Evolutionary conservation across 2,888 invertebrate genomes (phyloP), one percentile per base, ranked within the genome.

Genomic region (Acrobasis suavella): DNA sequence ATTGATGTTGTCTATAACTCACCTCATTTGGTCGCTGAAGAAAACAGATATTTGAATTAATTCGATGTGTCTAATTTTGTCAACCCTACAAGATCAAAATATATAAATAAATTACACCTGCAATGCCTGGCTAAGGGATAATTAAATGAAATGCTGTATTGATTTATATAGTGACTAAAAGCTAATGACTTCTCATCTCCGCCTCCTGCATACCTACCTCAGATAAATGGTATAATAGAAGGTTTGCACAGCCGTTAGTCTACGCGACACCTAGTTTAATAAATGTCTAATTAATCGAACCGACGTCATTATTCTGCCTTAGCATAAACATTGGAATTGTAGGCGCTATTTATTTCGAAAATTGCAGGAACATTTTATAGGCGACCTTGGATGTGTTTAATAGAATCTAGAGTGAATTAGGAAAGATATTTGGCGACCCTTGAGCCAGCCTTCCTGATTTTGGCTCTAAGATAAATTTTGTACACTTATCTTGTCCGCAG

Each of bases 231-330:
- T 16, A 56, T 42, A 58, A 58, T 58, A 22, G 32, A 9, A 37
- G 22, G 58, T 12, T 58, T 58, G 38, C 58, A 50, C n/a, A 56
- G 56, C 22, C 46, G 58, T 50, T 50, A 51, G 50, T 60, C 60
- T 51, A 12, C 6, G 60, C 14, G 39, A 60, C 51, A 60, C 50
- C 50, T 51, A 51, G 38, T 15, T 9, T 15, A 51, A 60, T 60
- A 60, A 60, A 51, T 60, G 60, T 60, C 60, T 60, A 38, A 60
- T 60, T 60, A 60, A 60, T 51, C 37, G 60, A 51, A 17, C 50
- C 12, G n/a, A 51, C 51, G 42, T 39, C 37, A 42, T 39, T 50
- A 51, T 16, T 7, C 16, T 52, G 38, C 38, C 50, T 56, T 42
- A 51, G 51, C 51, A 32, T 46, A 60, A 60, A 51, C 60, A 51